Conservation (phyloP, 2,888 invertebrate genomes). For the Trichogramma dendrolimi region DNA sequence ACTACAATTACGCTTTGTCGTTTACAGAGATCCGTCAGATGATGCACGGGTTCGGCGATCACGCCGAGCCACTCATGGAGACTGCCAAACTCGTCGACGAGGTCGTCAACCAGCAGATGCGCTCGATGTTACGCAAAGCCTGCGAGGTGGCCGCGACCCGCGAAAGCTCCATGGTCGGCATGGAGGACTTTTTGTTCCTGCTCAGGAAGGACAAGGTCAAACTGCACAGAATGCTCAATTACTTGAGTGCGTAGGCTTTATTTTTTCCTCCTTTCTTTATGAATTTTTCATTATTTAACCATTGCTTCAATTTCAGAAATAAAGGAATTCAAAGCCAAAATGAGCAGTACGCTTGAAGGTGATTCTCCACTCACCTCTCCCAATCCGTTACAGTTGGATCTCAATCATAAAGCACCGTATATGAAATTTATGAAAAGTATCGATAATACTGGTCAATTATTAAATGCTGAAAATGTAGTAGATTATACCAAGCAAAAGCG, state of each 20-base stretch:
- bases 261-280: not conserved
- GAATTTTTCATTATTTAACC: not conserved
- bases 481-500: slow-evolving; percentile 61
- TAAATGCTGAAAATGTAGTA: slow-evolving; percentile 55
- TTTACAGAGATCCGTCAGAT: slow-evolving; percentile 70
- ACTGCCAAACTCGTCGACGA: slow-evolving; percentile 81
- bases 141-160: slow-evolving; percentile 64
- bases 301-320: slow-evolving; percentile 34
- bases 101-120: slow-evolving; percentile 77
- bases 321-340: slow-evolving; percentile 53
- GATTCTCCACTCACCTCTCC: slow-evolving; percentile 52
- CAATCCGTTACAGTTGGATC: slow-evolving; percentile 36
- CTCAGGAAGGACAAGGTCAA: slow-evolving; percentile 78
- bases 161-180: slow-evolving; percentile 53
- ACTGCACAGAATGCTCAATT: slow-evolving; percentile 71
- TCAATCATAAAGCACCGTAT: slow-evolving; percentile 32
- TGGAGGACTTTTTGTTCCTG: slow-evolving; percentile 76
- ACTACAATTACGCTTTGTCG: not conserved
- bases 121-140: slow-evolving; percentile 72
- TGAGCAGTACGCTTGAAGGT: slow-evolving; percentile 47
- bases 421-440: slow-evolving; percentile 43
- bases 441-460: slow-evolving; percentile 48
- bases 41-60: slow-evolving; percentile 94
- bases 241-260: slow-evolving; percentile 52
- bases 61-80: slow-evolving; percentile 73